These are phyloP conservation scores for Catagonus wagneri DNA, from an alignment of 2,113 vertebrate genomes.

Conservation along the genomic window DNA sequence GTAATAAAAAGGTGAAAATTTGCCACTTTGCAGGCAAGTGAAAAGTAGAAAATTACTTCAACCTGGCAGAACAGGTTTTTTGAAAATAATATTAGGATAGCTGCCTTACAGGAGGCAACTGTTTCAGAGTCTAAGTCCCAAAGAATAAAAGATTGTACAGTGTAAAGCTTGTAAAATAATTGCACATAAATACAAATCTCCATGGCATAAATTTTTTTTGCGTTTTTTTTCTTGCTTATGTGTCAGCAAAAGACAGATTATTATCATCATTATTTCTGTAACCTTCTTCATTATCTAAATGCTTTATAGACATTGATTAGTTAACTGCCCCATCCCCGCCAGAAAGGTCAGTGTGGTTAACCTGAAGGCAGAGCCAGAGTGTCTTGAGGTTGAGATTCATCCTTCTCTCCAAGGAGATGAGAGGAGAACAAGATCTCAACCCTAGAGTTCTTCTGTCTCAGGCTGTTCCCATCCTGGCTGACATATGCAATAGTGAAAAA, in stretches of 20 bases:
- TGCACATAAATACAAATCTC: not conserved
- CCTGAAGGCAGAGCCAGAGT: constrained; percentile 38
- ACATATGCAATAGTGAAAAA: not conserved
- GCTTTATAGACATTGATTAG: constrained; percentile 59
- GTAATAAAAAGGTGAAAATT: constrained; percentile 70
- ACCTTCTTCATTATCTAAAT: constrained; percentile 56
- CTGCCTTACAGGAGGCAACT: not conserved
- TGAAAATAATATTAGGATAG: constrained; percentile 55
- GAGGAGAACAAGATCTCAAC: not conserved
- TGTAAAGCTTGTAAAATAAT: not conserved
- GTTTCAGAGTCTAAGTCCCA: not conserved
- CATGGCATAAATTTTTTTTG: not conserved
- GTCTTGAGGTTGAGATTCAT: not conserved
- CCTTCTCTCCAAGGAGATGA: constrained; percentile 4
- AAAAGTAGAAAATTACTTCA: constrained; percentile 68
- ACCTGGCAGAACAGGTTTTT: not conserved
- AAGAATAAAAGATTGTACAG: constrained; percentile 11
- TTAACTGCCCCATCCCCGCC: not conserved
- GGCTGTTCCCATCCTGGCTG: not conserved
- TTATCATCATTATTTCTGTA: not conserved
- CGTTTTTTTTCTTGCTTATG: not conserved
- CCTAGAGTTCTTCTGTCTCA: not conserved
- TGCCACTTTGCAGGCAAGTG: constrained; percentile 60
- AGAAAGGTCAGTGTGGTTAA: constrained; percentile 65
- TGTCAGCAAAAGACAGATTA: constrained; percentile 46